Base-by-base conservation (phyloP, 2,797 vertebrate species). In the Fistularia commersonii region DNA sequence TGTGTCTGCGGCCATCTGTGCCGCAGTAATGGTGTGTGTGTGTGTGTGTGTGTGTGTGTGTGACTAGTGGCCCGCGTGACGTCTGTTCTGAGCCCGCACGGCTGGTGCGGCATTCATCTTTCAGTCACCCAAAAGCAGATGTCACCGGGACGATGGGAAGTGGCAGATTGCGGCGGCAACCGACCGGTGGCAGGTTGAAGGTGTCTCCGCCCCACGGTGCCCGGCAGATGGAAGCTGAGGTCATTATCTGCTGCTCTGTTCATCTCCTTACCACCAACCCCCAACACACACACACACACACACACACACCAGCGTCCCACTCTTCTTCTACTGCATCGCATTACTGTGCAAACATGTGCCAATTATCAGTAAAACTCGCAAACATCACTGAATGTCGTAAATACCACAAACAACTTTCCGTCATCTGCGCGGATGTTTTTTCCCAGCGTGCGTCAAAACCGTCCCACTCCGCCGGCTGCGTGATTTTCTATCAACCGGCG, bases 61-160 rank as follows among this genome's bases (percentile, higher is more conserved):
- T 49, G 61, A 64, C 57, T 68, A 62, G 66, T 49, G 61, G 72
- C 71, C 72, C 67, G 68, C 46, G 70, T 86, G 84, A 81, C 66
- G 82, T 80, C 79, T 78, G 76, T 76, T 77, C 65, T 56, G 80
- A 77, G 73, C 64, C 72, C 74, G 34, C 79, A 78, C 66, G 80
- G 68, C 77, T 74, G 76, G 83, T 80, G 79, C 79, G 73, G 85
- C 85, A 82, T 83, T 89, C 84, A 90, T 90, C 86, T 83, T 64
- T 85, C 83, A 81, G 79, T 88, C 85, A 84, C 73, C 86, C 85
- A 84, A 85, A 86, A 87, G 80, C 90, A 90, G 88, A 90, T 90
- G 90, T 88, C 88, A 88, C 80, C 69, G 54, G 77, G 77, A 76
- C 61, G 82, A 88, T 78, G 72, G 80, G 87, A 84, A 85, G 82